phyloP scores from a whole-genome alignment of 1,140 invertebrate genomes.

The Pectinophora gossypiella region DNA sequence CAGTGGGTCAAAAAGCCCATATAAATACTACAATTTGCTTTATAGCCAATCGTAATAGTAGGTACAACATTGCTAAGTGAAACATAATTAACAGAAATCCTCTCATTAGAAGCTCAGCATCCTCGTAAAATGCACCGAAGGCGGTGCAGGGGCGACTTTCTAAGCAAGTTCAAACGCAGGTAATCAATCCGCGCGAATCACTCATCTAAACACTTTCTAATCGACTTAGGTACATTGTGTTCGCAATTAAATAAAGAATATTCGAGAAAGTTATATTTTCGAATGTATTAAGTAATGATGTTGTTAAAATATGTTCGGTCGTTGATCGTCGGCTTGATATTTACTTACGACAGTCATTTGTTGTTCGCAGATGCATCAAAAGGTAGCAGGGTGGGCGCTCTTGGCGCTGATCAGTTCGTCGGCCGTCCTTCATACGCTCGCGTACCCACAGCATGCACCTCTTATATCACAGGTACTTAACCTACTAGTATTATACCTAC shows the following conservation, averaged over 20 bases:
- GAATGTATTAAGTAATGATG: neutral
- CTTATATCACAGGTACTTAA: conserved; percentile 70
- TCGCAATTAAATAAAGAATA: conserved; percentile 33
- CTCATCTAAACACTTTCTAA: conserved; percentile 70
- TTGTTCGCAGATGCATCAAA: conserved; percentile 69
- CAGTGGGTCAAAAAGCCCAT: too few species aligned
- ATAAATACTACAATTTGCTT: neutral
- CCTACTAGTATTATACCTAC: too few species aligned
- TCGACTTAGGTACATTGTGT: conserved; percentile 45
- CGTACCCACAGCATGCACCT: conserved; percentile 72
- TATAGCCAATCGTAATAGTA: neutral
- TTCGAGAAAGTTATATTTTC: conserved; percentile 19
- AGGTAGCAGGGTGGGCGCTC: conserved; percentile 73
- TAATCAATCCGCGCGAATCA: conserved; percentile 62
- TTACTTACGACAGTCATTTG: conserved; percentile 26
- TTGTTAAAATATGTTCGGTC: too few species aligned
- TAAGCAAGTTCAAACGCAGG: conserved; percentile 52
- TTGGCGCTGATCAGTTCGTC: conserved; percentile 75
- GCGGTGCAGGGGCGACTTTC: conserved; percentile 53
- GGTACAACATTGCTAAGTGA: too few species aligned
- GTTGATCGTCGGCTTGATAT: too few species aligned
- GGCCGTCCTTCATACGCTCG: conserved; percentile 73
- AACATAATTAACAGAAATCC: conserved; percentile 52
- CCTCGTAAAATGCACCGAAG: conserved; percentile 45
- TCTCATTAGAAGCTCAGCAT: conserved; percentile 46